A percentile compares a stretch with the other conserved stretches of the same genome.
Conservation (phyloP, 2,888 invertebrate species). For the Lysandra coridon region DNA sequence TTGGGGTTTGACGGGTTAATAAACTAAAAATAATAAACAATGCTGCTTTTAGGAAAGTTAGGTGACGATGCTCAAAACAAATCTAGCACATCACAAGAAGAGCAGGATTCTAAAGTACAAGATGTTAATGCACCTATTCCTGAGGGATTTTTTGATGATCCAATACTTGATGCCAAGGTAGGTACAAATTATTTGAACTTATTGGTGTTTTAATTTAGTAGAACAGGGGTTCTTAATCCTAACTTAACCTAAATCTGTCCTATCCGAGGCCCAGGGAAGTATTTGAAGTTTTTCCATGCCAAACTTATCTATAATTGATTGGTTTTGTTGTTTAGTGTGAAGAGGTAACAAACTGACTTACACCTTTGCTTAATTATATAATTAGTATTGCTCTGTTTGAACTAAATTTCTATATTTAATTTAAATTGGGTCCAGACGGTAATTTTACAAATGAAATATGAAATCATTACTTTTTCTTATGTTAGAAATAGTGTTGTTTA, state of each 20-base stretch:
- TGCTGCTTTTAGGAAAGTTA: not conserved
- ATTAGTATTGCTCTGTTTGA: not conserved
- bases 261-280: too few relatives aligned
- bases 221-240: too few relatives aligned
- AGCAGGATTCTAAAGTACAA: conserved; percentile 44
- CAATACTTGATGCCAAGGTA: conserved; percentile 89
- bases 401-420: not conserved
- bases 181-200: too few relatives aligned
- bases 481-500: not conserved
- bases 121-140: conserved; percentile 78
- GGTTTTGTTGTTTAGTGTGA: not conserved
- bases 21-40: not conserved
- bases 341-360: not conserved
- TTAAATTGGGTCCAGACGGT: not conserved
- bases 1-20: too few relatives aligned
- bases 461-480: not conserved
- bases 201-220: too few relatives aligned
- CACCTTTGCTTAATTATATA: not conserved
- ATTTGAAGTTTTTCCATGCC: too few relatives aligned
- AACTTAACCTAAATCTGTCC: too few relatives aligned
- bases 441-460: too few relatives aligned
- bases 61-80: not conserved
- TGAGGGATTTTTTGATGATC: conserved; percentile 94
- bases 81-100: conserved; percentile 24
- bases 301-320: too few relatives aligned